A percentile compares a stretch with the other conserved stretches of the same genome.
Conservation (phyloP, 2,113 vertebrate genomes). For the Morone saxatilis region DNA sequence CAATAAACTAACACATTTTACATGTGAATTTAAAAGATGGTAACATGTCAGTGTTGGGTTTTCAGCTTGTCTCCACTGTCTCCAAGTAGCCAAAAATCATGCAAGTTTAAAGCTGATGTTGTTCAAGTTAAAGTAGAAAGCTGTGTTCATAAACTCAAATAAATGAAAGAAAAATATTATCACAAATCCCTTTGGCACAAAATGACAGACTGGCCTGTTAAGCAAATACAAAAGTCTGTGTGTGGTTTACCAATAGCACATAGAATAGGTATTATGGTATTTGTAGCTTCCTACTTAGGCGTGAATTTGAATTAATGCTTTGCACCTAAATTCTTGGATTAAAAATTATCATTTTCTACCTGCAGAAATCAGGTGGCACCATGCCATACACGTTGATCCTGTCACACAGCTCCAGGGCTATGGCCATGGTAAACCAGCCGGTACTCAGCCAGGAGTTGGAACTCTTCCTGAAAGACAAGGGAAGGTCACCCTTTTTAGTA, state of each 20-base stretch:
- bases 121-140: neutral
- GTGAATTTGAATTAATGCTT: neutral
- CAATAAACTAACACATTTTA: too few species aligned
- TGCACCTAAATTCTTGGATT: neutral
- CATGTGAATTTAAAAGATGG: neutral
- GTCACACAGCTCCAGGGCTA: conserved; percentile 94
- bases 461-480: conserved; percentile 88
- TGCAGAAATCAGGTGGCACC: conserved; percentile 96
- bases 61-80: neutral
- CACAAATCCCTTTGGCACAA: neutral
- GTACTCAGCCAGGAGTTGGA: conserved; percentile 98
- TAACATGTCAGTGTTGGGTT: neutral
- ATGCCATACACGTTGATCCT: conserved; percentile 94
- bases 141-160: neutral
- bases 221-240: neutral
- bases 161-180: neutral
- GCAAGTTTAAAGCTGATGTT: neutral
- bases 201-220: neutral
- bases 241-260: neutral
- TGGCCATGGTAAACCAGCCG: conserved; percentile 97
- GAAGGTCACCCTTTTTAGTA: neutral
- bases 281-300: neutral
- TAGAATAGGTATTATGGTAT: neutral
- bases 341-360: conserved; percentile 76
- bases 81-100: neutral